Conservation (phyloP, 2,888 invertebrate species). For the Halocaridina rubra region DNA sequence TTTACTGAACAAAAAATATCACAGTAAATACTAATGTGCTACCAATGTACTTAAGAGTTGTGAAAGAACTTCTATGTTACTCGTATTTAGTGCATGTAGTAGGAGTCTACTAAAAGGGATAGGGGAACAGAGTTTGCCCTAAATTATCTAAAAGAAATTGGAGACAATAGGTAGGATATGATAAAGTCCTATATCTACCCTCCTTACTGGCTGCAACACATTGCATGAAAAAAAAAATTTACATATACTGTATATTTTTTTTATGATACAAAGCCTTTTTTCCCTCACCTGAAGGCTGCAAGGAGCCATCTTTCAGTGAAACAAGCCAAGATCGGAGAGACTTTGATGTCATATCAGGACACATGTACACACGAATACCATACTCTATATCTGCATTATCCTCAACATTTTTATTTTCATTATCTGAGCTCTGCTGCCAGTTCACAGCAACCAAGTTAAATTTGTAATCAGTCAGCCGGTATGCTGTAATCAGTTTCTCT, state of each 20-base stretch:
- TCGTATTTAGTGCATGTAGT: too few species aligned
- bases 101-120: too few species aligned
- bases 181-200: too few species aligned
- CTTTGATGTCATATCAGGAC: not conserved
- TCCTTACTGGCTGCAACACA: too few species aligned
- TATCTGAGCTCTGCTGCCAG: not conserved
- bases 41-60: not conserved
- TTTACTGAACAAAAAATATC: not conserved
- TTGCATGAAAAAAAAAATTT: too few species aligned
- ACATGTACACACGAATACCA: not conserved
- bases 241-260: too few species aligned
- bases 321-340: slow-evolving; percentile 10
- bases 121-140: too few species aligned
- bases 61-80: not conserved
- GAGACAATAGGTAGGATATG: too few species aligned
- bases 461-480: not conserved
- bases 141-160: too few species aligned
- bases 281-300: slow-evolving; percentile 15
- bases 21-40: not conserved
- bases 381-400: not conserved
- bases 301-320: not conserved
- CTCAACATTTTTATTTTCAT: not conserved
- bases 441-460: slow-evolving; percentile 3
- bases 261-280: too few species aligned
- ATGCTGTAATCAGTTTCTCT: not conserved